phyloP scores from a whole-genome alignment of 2,888 invertebrate species.

The Meghimatium bilineatum region DNA sequence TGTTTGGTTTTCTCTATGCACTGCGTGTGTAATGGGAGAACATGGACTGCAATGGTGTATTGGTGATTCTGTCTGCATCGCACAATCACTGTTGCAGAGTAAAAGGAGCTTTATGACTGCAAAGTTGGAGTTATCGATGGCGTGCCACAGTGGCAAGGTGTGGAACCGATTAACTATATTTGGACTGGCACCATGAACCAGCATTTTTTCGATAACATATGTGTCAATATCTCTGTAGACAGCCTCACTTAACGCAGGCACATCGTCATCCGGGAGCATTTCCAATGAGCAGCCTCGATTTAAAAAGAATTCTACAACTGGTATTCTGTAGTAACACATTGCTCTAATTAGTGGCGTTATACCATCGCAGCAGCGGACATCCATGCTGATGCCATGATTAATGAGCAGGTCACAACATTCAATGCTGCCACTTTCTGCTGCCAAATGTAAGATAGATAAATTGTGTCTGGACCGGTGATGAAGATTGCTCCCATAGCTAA shows the following conservation, averaged over 20 bases:
- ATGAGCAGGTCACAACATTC: slow-evolving; percentile 65
- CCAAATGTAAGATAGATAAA: slow-evolving; percentile 69
- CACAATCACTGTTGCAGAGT: slow-evolving; percentile 92
- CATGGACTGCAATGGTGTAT: slow-evolving; percentile 81
- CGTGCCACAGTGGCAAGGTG: slow-evolving; percentile 74
- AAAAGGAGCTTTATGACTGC: slow-evolving; percentile 57
- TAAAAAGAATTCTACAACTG: slow-evolving; percentile 60
- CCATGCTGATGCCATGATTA: slow-evolving; percentile 60
- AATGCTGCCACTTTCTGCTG: slow-evolving; percentile 69
- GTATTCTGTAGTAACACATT: slow-evolving; percentile 65
- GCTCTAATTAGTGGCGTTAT: slow-evolving; percentile 69
- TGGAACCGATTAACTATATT: slow-evolving; percentile 71
- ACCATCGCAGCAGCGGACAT: slow-evolving; percentile 67
- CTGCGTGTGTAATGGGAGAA: slow-evolving; percentile 66
- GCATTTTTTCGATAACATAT: slow-evolving; percentile 67
- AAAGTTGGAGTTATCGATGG: slow-evolving; percentile 69
- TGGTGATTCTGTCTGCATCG: slow-evolving; percentile 83
- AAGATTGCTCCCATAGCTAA: slow-evolving; percentile 65
- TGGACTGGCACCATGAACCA: slow-evolving; percentile 70
- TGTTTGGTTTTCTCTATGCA: slow-evolving; percentile 63
- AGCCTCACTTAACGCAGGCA: slow-evolving; percentile 75
- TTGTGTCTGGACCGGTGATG: slow-evolving; percentile 62
- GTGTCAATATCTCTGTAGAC: slow-evolving; percentile 69
- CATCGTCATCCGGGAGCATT: slow-evolving; percentile 64
- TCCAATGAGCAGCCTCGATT: slow-evolving; percentile 66